A percentile compares a stretch with the other conserved stretches of the same genome.
phyloP scores from a whole-genome alignment of 2,888 invertebrate species.

The Syritta pipiens region DNA sequence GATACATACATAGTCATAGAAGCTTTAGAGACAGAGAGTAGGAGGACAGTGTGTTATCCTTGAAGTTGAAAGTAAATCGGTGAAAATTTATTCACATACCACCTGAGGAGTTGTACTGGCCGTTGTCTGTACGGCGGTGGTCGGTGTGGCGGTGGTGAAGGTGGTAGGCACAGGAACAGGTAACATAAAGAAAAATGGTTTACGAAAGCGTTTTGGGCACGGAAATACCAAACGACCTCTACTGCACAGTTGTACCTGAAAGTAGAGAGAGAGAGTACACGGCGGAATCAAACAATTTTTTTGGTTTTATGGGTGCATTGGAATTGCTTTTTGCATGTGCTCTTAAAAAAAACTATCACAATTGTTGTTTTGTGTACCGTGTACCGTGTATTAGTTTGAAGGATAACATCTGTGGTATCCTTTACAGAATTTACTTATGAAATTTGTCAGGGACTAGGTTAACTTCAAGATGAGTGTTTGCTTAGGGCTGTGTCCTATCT shows the following conservation, averaged over 20 bases:
- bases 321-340: too few species aligned
- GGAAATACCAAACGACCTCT: slow-evolving; percentile 61
- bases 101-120: slow-evolving; percentile 46
- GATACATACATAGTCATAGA: too few species aligned
- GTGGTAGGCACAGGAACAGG: slow-evolving; percentile 37
- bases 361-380: too few species aligned
- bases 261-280: slow-evolving; percentile 25
- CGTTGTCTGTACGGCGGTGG: slow-evolving; percentile 39
- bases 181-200: slow-evolving; percentile 57
- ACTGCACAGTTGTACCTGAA: slow-evolving; percentile 59
- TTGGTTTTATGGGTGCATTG: too few species aligned
- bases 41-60: background rate
- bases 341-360: too few species aligned
- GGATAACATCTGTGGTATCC: too few species aligned
- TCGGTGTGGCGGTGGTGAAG: slow-evolving; percentile 19
- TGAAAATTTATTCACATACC: slow-evolving; percentile 44
- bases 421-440: too few species aligned
- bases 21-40: background rate
- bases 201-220: slow-evolving; percentile 47
- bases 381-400: too few species aligned
- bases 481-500: too few species aligned
- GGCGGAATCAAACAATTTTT: too few species aligned
- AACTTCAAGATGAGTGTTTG: too few species aligned
- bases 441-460: too few species aligned
- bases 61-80: slow-evolving; percentile 6